Evolutionary conservation across 1,140 invertebrate species (phyloP).

Genomic region (Amphibalanus amphitrite): DNA sequence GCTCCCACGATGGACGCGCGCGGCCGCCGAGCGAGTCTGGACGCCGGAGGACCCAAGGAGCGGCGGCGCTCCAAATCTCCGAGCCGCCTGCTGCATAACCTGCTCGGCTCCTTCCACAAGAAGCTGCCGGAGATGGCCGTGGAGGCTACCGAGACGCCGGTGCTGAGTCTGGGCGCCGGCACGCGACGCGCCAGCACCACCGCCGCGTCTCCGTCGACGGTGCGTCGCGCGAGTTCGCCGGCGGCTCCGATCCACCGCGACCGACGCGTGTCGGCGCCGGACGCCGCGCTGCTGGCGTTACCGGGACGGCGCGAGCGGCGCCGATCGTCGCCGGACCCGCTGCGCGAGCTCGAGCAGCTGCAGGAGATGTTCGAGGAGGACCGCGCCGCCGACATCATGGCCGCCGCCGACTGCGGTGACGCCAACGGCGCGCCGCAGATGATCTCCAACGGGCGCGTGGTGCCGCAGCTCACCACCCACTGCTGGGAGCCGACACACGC

Average conservation of each 20-base stretch:
- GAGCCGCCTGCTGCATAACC: background rate
- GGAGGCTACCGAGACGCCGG: background rate
- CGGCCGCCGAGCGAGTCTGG: background rate
- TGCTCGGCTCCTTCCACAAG: background rate
- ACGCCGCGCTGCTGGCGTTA: background rate
- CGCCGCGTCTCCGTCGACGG: background rate
- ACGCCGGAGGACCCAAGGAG: background rate
- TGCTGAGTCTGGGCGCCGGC: background rate
- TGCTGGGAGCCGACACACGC: background rate
- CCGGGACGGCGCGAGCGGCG: background rate
- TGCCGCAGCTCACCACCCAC: background rate
- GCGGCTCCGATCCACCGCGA: background rate
- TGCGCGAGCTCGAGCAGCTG: background rate
- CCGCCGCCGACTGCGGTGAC: background rate
- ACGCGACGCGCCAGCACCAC: background rate
- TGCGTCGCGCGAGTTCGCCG: background rate
- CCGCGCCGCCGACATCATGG: background rate
- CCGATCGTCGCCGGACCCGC: background rate
- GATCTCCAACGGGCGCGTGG: background rate
- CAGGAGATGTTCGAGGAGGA: conserved; percentile 1
- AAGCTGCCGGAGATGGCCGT: background rate
- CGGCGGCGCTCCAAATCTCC: background rate
- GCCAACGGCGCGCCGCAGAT: background rate
- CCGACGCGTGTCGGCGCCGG: background rate
- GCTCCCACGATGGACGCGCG: background rate